Conservation (phyloP, 1,140 invertebrate species). For the Arctopsyche grandis region DNA sequence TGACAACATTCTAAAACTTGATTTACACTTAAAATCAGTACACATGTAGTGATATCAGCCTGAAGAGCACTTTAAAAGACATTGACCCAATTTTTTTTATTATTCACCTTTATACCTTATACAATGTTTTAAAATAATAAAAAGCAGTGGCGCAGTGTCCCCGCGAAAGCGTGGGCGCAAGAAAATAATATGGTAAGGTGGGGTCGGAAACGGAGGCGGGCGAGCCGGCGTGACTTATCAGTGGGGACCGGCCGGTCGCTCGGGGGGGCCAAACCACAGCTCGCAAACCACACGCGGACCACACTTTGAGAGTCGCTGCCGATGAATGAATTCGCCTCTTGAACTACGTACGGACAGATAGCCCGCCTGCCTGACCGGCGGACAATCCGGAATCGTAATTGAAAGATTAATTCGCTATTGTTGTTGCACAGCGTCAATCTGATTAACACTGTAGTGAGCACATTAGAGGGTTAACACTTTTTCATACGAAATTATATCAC, state of each 20-base stretch:
- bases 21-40: no score
- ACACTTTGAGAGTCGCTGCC: slow-evolving; percentile 7
- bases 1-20: no score
- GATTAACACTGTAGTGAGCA: no score
- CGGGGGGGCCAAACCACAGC: not conserved
- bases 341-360: not conserved
- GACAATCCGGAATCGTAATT: not conserved
- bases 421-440: not conserved
- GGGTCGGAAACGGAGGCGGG: slow-evolving; percentile 39
- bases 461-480: no score
- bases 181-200: slow-evolving; percentile 36
- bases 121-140: no score
- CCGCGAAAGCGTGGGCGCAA: slow-evolving; percentile 14
- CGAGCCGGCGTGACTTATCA: slow-evolving; percentile 40
- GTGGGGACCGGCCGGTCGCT: not conserved
- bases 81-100: no score
- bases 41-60: no score
- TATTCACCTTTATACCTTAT: no score
- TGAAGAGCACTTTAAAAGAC: no score
- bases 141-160: slow-evolving; percentile 18
- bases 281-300: not conserved
- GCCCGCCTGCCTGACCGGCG: not conserved
- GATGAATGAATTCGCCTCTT: slow-evolving; percentile 16
- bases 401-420: slow-evolving; percentile 22
- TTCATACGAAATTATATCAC: no score